phyloP scores from a whole-genome alignment of 2,888 invertebrate genomes.

The Lottia gigantea region DNA sequence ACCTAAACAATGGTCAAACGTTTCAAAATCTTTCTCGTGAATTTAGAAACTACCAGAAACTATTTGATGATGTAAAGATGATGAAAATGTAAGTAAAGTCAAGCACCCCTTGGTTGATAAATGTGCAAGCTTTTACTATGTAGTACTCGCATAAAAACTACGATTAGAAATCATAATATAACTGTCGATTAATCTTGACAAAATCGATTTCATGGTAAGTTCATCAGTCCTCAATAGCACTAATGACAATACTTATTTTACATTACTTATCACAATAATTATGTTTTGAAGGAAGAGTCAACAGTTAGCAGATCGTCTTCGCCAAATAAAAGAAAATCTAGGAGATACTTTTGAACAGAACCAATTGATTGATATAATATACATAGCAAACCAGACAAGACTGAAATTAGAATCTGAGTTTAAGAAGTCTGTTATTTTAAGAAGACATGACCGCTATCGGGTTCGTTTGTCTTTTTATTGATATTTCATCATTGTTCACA shows the following conservation, averaged over 20 bases:
- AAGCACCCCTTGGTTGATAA: too few species aligned
- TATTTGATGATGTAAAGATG: not conserved
- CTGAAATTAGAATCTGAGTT: constrained; percentile 22
- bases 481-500: too few species aligned
- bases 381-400: constrained; percentile 27
- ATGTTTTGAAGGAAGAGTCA: constrained; percentile 21
- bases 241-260: too few species aligned
- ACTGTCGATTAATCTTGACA: too few species aligned
- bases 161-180: too few species aligned
- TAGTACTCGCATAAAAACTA: too few species aligned
- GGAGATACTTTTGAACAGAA: constrained; percentile 15
- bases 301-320: constrained; percentile 14
- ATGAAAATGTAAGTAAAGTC: constrained; percentile 17
- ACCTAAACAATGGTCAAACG: not conserved
- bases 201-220: too few species aligned
- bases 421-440: not conserved
- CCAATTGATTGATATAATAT: constrained; percentile 21
- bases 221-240: too few species aligned
- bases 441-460: constrained; percentile 12
- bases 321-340: constrained; percentile 24
- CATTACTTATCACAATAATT: not conserved
- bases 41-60: not conserved
- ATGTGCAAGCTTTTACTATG: too few species aligned
- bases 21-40: not conserved
- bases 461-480: too few species aligned